Conservation (phyloP, 1,140 invertebrate genomes). For the Alviniconcha marisindica region DNA sequence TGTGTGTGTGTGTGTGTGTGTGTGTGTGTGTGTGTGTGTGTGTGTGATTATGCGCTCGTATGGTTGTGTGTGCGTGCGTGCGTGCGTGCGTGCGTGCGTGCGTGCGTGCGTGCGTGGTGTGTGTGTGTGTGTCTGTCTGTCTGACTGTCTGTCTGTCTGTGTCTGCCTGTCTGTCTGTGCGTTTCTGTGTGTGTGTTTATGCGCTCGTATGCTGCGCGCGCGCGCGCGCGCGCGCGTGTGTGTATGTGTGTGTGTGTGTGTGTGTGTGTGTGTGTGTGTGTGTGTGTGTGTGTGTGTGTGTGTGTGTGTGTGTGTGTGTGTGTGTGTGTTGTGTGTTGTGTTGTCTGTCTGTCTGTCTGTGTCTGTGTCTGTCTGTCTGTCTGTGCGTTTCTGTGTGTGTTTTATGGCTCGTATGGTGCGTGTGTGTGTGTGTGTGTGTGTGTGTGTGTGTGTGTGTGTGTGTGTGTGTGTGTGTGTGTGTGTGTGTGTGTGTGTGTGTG, state of each 20-base stretch:
- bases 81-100: background rate
- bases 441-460: background rate
- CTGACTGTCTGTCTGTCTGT: slow-evolving; percentile 25
- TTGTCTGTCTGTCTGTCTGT: too few relatives aligned
- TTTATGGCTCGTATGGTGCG: background rate
- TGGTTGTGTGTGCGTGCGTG: background rate
- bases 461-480: background rate
- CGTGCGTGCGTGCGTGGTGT: slow-evolving; percentile 13
- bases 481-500: background rate
- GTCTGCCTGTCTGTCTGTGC: background rate
- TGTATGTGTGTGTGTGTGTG: background rate
- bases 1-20: background rate
- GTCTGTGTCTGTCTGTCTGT: too few relatives aligned
- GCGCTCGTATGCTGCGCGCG: background rate
- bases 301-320: background rate
- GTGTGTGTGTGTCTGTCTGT: background rate
- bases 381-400: too few relatives aligned
- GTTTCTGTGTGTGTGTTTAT: background rate
- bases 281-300: too few relatives aligned
- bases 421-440: background rate
- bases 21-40: background rate
- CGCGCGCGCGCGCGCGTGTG: background rate
- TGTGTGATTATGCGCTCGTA: background rate
- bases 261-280: too few relatives aligned
- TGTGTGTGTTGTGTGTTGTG: background rate